A percentile compares a stretch with the other conserved stretches of the same genome.
Conservation (phyloP, 2,888 invertebrate genomes). For the Heliconius aoede region DNA sequence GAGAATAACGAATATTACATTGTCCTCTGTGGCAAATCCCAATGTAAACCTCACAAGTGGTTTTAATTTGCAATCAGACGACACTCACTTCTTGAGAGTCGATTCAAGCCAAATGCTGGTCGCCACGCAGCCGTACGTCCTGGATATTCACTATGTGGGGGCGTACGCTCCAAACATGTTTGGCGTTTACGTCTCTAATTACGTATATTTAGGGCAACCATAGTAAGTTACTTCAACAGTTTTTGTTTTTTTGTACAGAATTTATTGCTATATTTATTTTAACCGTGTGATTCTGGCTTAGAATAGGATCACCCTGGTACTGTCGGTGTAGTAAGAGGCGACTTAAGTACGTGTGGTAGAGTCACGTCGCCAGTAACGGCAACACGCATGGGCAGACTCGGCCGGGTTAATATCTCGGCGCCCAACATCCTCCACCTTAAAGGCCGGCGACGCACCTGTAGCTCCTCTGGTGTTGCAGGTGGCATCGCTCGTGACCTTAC, state of each 20-base stretch:
- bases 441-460: no score
- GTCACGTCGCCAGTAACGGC: no score
- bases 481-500: no score
- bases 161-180: slow-evolving; percentile 83
- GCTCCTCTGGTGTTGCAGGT: no score
- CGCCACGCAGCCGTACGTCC: slow-evolving; percentile 67
- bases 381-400: no score
- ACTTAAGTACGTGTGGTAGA: no score
- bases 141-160: slow-evolving; percentile 84
- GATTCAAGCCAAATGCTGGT: slow-evolving; percentile 61
- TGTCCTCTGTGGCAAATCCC: slow-evolving; percentile 52
- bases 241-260: background rate
- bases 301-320: no score
- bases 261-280: no score
- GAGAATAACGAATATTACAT: slow-evolving; percentile 56
- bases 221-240: slow-evolving; percentile 62
- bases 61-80: slow-evolving; percentile 56
- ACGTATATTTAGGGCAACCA: slow-evolving; percentile 56
- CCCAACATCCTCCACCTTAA: no score
- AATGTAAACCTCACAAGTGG: slow-evolving; percentile 52
- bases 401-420: no score
- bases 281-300: no score
- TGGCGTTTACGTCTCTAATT: slow-evolving; percentile 86
- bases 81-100: slow-evolving; percentile 80
- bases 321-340: no score